A percentile compares a stretch with the other conserved stretches of the same genome.
Conservation (phyloP, 2,797 vertebrate species). For the Channallabes apus region DNA sequence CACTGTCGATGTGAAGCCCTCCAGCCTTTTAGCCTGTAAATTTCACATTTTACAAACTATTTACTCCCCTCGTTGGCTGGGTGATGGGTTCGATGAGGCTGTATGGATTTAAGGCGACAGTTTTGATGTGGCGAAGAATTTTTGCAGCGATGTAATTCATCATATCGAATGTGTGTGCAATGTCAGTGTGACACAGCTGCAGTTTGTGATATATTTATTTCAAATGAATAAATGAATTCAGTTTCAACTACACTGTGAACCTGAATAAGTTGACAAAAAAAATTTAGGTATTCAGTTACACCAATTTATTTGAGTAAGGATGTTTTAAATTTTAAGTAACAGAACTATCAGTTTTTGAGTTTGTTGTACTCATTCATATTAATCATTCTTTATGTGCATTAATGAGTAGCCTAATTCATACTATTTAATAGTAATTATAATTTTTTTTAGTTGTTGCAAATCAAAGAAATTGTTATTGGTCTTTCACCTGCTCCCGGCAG, state of each 20-base stretch:
- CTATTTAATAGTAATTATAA: too few species aligned
- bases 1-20: slow-evolving; percentile 58
- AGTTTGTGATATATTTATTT: neutral
- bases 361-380: too few species aligned
- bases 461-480: too few species aligned
- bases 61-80: slow-evolving; percentile 6
- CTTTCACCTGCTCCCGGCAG: too few species aligned
- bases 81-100: slow-evolving; percentile 4
- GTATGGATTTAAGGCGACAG: neutral
- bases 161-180: neutral
- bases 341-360: too few species aligned
- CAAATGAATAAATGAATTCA: neutral
- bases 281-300: too few species aligned
- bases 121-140: neutral
- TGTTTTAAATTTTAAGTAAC: too few species aligned
- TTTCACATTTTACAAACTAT: slow-evolving; percentile 65
- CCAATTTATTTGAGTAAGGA: too few species aligned
- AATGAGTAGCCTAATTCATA: too few species aligned
- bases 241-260: neutral
- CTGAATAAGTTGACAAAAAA: too few species aligned
- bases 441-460: too few species aligned
- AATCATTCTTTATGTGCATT: too few species aligned
- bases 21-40: slow-evolving; percentile 54
- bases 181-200: neutral
- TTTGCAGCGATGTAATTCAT: neutral